phyloP scores from a whole-genome alignment of 2,113 vertebrate species.

The Apteryx mantelli region DNA sequence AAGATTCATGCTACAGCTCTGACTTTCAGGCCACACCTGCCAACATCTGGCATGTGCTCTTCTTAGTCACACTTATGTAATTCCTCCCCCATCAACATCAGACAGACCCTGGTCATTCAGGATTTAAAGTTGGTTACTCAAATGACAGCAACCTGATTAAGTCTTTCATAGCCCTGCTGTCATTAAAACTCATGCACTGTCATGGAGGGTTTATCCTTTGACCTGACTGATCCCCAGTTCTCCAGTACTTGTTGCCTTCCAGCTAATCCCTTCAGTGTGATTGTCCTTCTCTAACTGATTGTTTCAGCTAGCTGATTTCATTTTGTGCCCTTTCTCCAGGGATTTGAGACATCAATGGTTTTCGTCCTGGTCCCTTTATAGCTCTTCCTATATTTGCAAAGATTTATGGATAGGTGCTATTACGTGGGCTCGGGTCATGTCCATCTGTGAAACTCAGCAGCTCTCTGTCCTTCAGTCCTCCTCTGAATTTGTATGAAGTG shows the following conservation, averaged over 20 bases:
- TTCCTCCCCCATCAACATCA: neutral
- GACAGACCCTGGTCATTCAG: neutral
- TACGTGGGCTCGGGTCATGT: neutral
- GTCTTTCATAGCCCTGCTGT: constrained; percentile 23
- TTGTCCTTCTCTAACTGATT: neutral
- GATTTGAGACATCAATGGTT: neutral
- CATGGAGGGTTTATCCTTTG: neutral
- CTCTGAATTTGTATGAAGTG: neutral
- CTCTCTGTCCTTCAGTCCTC: neutral
- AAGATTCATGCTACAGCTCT: neutral
- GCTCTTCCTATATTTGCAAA: neutral
- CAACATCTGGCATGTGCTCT: neutral
- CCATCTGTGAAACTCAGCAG: neutral
- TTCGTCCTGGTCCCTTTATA: neutral
- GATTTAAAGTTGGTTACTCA: neutral
- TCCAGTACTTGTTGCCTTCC: neutral
- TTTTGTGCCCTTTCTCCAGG: neutral
- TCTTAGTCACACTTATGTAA: neutral
- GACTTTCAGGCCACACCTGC: neutral
- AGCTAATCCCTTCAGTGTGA: neutral
- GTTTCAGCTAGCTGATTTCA: neutral
- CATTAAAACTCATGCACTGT: neutral
- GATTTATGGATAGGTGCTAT: neutral
- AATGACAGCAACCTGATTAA: neutral
- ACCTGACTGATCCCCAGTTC: neutral